Conservation (phyloP, 1,140 invertebrate species). For the Teleogryllus occipitalis region DNA sequence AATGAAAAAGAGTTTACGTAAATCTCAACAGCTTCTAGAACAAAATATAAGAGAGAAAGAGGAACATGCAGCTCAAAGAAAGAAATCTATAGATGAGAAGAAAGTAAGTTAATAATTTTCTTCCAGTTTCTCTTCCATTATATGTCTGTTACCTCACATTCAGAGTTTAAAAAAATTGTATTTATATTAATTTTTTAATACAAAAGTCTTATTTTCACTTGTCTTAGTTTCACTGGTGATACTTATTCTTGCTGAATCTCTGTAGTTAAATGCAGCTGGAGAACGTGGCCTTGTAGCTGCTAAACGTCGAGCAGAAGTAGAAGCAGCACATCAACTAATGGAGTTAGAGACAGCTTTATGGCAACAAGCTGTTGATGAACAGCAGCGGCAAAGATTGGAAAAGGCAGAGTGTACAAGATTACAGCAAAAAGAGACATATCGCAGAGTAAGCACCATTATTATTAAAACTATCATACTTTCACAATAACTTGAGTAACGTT, state of each 20-base stretch:
- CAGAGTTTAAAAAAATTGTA: too few species aligned
- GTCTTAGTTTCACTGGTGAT: too few species aligned
- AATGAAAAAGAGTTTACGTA: conserved; percentile 24
- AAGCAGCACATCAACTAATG: conserved; percentile 24
- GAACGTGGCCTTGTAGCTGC: conserved; percentile 19
- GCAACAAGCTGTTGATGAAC: conserved; percentile 24
- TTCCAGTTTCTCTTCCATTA: neutral
- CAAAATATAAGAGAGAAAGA: conserved; percentile 23
- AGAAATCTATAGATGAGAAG: conserved; percentile 24
- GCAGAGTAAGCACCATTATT: conserved; percentile 19
- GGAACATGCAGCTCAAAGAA: conserved; percentile 17
- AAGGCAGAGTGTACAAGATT: conserved; percentile 23
- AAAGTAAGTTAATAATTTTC: conserved; percentile 20
- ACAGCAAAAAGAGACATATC: conserved; percentile 18
- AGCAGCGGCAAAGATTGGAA: conserved; percentile 22
- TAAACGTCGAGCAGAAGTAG: conserved; percentile 21
- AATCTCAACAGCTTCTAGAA: conserved; percentile 25
- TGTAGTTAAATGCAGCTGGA: conserved; percentile 9
- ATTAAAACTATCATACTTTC: too few species aligned
- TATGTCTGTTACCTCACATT: too few species aligned
- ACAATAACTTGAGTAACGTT: too few species aligned
- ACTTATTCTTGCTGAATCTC: too few species aligned
- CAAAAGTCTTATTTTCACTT: too few species aligned
- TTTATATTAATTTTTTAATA: too few species aligned
- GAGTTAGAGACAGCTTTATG: conserved; percentile 23